phyloP scores from a whole-genome alignment of 2,113 vertebrate genomes.

The Leucosticte australis region DNA sequence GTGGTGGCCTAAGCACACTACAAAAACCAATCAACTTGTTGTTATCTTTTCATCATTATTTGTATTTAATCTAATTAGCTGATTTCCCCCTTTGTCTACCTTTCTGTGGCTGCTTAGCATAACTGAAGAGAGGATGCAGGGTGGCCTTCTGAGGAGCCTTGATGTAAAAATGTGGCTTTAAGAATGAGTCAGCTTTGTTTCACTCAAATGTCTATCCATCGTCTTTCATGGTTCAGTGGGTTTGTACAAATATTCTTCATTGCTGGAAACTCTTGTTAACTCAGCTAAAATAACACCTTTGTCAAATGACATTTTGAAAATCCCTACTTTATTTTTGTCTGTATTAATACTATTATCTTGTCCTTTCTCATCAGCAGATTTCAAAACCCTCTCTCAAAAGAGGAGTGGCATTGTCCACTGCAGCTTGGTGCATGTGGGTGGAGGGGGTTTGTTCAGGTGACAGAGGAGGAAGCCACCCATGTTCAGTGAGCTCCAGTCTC shows the following conservation, averaged over 20 bases:
- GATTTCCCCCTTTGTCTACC: neutral
- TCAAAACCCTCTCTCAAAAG: neutral
- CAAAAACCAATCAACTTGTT: neutral
- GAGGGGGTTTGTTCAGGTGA: neutral
- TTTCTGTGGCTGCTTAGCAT: neutral
- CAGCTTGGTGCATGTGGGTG: neutral
- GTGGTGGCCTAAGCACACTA: neutral
- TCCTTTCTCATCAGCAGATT: neutral
- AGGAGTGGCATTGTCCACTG: neutral
- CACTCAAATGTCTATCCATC: neutral
- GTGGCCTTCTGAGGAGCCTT: neutral
- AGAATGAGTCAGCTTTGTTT: constrained; percentile 35
- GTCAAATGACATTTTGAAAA: constrained; percentile 17
- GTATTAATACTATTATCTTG: neutral
- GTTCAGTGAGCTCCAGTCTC: neutral
- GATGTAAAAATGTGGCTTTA: neutral
- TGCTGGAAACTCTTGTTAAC: constrained; percentile 32
- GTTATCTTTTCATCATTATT: neutral
- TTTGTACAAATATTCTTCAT: neutral
- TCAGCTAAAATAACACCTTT: neutral
- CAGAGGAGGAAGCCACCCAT: neutral
- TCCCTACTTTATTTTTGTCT: neutral
- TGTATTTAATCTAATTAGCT: neutral
- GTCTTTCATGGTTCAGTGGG: neutral
- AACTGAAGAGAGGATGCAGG: neutral